A percentile compares a stretch with the other conserved stretches of the same genome.
phyloP scores from a whole-genome alignment of 2,888 invertebrate species.

The Pyrocoelia pectoralis region DNA sequence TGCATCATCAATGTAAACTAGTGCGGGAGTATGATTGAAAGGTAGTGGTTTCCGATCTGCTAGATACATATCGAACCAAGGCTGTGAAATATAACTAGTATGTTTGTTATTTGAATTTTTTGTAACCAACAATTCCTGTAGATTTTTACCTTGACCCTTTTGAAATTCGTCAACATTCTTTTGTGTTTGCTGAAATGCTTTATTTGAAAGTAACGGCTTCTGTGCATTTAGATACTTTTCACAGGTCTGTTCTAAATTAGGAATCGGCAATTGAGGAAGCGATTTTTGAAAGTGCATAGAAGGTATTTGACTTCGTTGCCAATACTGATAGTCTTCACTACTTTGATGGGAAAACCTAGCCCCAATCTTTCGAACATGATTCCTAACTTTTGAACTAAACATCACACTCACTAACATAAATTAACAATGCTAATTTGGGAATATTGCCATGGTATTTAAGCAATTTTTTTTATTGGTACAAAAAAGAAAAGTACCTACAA shows the following conservation, averaged over 20 bases:
- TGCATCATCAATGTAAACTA: conserved; percentile 83
- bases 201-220: conserved; percentile 73
- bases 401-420: too few relatives aligned
- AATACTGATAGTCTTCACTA: conserved; percentile 76
- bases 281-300: conserved; percentile 95
- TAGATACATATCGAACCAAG: conserved; percentile 96
- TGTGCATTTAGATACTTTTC: conserved; percentile 84
- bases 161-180: conserved; percentile 69
- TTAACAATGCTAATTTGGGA: too few relatives aligned
- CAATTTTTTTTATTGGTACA: too few relatives aligned
- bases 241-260: conserved; percentile 83
- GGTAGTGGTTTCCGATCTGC: conserved; percentile 85
- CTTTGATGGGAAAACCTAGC: conserved; percentile 22
- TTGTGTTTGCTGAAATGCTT: conserved; percentile 71
- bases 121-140: conserved; percentile 62
- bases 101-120: conserved; percentile 81
- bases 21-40: conserved; percentile 92
- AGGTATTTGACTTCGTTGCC: conserved; percentile 86
- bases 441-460: too few relatives aligned
- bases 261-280: conserved; percentile 89
- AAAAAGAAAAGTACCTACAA: too few relatives aligned
- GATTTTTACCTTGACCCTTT: conserved; percentile 63
- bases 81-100: conserved; percentile 93
- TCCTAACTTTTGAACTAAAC: too few relatives aligned
- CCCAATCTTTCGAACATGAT: too few relatives aligned